Evolutionary conservation across 2,888 invertebrate species (phyloP).

Genomic region (Atethmia centrago): DNA sequence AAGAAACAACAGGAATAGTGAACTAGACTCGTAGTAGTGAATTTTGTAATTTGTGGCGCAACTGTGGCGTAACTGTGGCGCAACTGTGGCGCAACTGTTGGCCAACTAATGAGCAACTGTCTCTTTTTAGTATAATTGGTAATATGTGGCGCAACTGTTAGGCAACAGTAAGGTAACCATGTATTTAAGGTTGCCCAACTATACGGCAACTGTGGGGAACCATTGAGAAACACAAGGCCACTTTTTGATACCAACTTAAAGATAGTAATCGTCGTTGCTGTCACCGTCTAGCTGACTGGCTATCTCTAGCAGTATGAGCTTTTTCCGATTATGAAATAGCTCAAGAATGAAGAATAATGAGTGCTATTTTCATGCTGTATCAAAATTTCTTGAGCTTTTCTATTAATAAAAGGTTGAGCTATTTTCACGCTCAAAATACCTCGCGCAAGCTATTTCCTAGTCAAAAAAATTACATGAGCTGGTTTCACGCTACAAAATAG

Average conservation of each 20-base stretch:
- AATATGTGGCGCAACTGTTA: neutral
- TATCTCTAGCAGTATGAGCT: neutral
- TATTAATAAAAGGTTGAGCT: too few species aligned
- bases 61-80: neutral
- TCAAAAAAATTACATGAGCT: neutral
- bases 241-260: slow-evolving; percentile 1
- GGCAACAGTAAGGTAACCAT: neutral
- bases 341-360: neutral
- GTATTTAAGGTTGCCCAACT: neutral
- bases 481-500: neutral
- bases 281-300: neutral
- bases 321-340: neutral
- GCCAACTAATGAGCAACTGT: neutral
- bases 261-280: neutral
- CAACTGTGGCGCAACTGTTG: neutral
- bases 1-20: slow-evolving; percentile 37
- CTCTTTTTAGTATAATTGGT: neutral
- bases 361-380: neutral
- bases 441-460: neutral
- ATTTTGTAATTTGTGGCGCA: slow-evolving; percentile 7
- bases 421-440: too few species aligned
- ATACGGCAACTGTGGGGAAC: neutral
- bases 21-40: slow-evolving; percentile 33
- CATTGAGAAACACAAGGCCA: neutral
- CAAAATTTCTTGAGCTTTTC: too few species aligned